Conservation (phyloP, 2,797 vertebrate genomes). For the Mus spretus region DNA sequence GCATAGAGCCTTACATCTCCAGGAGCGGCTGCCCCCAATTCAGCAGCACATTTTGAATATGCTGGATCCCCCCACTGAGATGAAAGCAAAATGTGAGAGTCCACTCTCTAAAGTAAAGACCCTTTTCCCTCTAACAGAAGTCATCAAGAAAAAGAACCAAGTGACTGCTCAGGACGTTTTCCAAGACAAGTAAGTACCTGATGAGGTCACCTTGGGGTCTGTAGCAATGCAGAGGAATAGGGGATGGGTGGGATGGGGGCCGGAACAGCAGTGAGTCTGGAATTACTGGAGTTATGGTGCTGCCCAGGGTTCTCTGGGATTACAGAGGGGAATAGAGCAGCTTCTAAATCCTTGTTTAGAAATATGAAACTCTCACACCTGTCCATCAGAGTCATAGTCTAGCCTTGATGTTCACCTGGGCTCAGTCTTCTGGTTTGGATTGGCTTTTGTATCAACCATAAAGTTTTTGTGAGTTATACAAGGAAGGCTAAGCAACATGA, state of each 20-base stretch:
- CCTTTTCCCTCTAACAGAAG: slow-evolving; percentile 94
- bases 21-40: slow-evolving; percentile 91
- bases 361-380: neutral
- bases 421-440: neutral
- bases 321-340: neutral
- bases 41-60: slow-evolving; percentile 92
- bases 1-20: slow-evolving; percentile 93
- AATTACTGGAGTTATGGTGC: neutral
- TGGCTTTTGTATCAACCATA: slow-evolving; percentile 30
- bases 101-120: slow-evolving; percentile 93
- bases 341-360: neutral
- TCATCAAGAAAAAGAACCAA: slow-evolving; percentile 93
- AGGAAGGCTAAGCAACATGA: slow-evolving; percentile 16
- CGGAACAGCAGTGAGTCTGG: neutral
- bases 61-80: slow-evolving; percentile 91
- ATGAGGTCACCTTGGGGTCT: neutral
- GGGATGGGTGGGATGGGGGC: neutral
- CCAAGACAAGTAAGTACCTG: slow-evolving; percentile 92
- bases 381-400: neutral
- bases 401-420: neutral
- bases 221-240: neutral
- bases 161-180: slow-evolving; percentile 96
- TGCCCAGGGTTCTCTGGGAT: neutral
- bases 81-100: slow-evolving; percentile 90
- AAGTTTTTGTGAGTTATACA: slow-evolving; percentile 36